A percentile compares a stretch with the other conserved stretches of the same genome.
Conservation (phyloP, 2,888 invertebrate species). For the Schizotus pectinicornis region DNA sequence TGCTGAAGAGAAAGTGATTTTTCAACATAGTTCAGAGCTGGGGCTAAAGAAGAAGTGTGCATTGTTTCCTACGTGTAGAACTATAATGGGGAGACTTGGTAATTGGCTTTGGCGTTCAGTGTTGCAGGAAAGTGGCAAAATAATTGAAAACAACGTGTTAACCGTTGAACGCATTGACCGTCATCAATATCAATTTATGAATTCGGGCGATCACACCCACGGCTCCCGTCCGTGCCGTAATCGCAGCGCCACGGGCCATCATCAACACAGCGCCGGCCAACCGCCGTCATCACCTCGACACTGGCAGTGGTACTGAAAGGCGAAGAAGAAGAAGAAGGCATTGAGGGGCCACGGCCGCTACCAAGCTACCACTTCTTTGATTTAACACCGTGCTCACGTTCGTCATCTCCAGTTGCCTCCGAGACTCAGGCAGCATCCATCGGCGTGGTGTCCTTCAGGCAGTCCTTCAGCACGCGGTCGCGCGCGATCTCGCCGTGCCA, state of each 20-base stretch:
- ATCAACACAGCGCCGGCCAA: constrained; percentile 14
- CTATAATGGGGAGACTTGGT: no score
- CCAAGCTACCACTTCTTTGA: constrained; percentile 52
- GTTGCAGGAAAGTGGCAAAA: no score
- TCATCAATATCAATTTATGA: no score
- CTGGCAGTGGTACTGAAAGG: constrained; percentile 35
- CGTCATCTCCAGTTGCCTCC: constrained; percentile 52
- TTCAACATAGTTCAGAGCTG: no score
- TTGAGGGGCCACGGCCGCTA: constrained; percentile 53
- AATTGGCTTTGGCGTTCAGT: no score
- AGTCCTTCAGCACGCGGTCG: constrained; percentile 2
- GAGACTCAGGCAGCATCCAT: constrained; percentile 33
- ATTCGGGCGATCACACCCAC: no score
- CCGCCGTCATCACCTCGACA: constrained; percentile 41
- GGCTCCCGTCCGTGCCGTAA: background rate
- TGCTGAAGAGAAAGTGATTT: no score
- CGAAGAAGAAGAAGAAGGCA: constrained; percentile 51
- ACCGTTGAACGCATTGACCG: no score
- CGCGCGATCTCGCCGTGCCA: constrained; percentile 17
- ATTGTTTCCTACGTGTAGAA: no score
- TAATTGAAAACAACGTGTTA: no score
- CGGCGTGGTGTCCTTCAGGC: constrained; percentile 16
- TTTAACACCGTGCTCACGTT: constrained; percentile 52
- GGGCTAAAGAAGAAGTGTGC: no score
- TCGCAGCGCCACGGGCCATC: constrained; percentile 29